Evolutionary conservation across 1,140 invertebrate genomes (phyloP), one percentile per base, ranked within the genome.

Genomic region (Lasaia peninsularis): DNA sequence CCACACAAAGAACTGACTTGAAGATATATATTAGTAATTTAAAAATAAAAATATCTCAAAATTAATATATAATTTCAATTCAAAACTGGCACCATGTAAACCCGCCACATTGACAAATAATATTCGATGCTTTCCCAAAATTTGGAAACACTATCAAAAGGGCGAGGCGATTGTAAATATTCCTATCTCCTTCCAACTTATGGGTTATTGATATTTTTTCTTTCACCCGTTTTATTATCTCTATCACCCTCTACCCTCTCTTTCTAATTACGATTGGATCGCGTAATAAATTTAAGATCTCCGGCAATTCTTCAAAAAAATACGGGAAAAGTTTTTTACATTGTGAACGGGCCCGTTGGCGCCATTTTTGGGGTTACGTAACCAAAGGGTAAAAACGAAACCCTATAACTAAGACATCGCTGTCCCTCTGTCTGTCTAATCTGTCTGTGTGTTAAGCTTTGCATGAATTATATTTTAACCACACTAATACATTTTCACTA

Each of bases 61-160:
- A 24, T 24, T 24, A 24, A 5, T 3, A 1, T 6, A 18, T 10
- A 18, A 18, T 8, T 52, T 8, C 28, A 4, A 32, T 56, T 49
- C 58, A 52, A 60, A 49, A 58, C 52, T 20, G 9, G 7, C 65
- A 12, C n/a, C 73, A 80, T 88, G 66, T 81, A 74, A 86, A 40
- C 79, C 70, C 3, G 53, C 16, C 63, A 52, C 71, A 67, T 76
- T n/a, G 68, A 28, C 82, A 79, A 84, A 86, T 80, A 86, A 85
- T 80, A 76, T 71, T 61, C 71, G 67, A 61, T 65, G 73, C 82
- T 88, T 88, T 88, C 82, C 85, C 69, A 83, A 88, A 85, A 85
- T 88, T 86, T 88, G 85, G 85, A 88, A 88, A 88, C 84, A 87
- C 82, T 88, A 88, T 86, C 85, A 73, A 71, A 73, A 85, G 80